Percentiles rank a stretch among this genome's conserved stretches.
phyloP scores from a whole-genome alignment of 2,888 invertebrate genomes.

The Polia nebulosa region DNA sequence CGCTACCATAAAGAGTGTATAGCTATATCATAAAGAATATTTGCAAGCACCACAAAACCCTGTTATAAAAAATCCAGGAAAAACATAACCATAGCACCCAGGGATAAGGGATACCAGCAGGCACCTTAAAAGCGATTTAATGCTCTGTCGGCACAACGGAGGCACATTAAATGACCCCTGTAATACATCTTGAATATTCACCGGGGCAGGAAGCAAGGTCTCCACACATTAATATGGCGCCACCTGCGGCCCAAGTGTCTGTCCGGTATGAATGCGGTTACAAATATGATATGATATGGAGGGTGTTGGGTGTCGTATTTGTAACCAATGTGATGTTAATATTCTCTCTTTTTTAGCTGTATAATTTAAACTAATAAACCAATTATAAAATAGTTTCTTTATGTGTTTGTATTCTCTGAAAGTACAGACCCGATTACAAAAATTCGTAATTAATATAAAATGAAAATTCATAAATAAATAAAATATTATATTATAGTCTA shows the following conservation, averaged over 20 bases:
- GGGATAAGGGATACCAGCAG: slow-evolving; percentile 30
- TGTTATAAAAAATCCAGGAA: slow-evolving; percentile 2
- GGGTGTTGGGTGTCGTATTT: background rate
- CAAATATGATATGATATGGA: slow-evolving; percentile 47
- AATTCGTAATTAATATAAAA: too few species aligned
- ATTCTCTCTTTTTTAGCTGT: slow-evolving; percentile 11
- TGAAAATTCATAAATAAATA: too few species aligned
- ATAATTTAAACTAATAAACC: background rate
- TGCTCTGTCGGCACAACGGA: slow-evolving; percentile 69
- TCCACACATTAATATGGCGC: slow-evolving; percentile 64
- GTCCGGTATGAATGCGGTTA: slow-evolving; percentile 66
- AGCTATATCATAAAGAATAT: too few species aligned
- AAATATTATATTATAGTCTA: too few species aligned
- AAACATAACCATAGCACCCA: slow-evolving; percentile 16
- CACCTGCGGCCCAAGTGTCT: slow-evolving; percentile 62
- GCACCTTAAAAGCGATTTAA: slow-evolving; percentile 73
- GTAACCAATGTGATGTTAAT: slow-evolving; percentile 7
- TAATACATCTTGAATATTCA: slow-evolving; percentile 81
- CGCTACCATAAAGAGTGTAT: too few species aligned
- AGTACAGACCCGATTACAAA: too few species aligned
- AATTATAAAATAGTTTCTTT: too few species aligned
- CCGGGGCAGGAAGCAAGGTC: slow-evolving; percentile 62
- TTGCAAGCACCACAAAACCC: background rate
- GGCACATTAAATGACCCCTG: slow-evolving; percentile 74
- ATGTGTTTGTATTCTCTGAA: too few species aligned